Base-by-base conservation (phyloP, 2,113 vertebrate genomes). In the Varanus komodoensis region DNA sequence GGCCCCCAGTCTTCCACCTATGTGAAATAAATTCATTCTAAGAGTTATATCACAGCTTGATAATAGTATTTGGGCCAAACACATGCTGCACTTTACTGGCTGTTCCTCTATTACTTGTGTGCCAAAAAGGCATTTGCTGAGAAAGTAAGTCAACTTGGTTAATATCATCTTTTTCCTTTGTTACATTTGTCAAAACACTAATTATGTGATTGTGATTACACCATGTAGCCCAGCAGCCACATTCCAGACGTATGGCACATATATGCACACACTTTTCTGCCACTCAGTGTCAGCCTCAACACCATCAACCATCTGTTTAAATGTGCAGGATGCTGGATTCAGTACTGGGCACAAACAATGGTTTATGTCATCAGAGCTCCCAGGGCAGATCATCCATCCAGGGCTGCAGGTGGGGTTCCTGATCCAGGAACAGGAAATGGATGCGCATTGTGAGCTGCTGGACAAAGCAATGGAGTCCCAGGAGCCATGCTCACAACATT, bases 11-110 rank as follows among this genome's bases (percentile, higher is more conserved):
- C 90, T 86, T 92, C 82, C 82, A 57, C 77, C 78, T 84, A 57
- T 91, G 84, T 81, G 90, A 95, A 95, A 96, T 94, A 96, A 96
- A 96, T 94, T 90, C 91, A 69, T 90, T n/a, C 25, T 79, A 19
- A 17, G 54, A 38, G 64, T 0, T 95, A 91, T 94, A 93, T 95
- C 61, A 89, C 75, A 90, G 54, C 86, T 73, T 92, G 90, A 87
- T 67, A 92, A 32, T 86, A 78, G 64, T 29, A 90, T 75, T 9
- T 4, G 84, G 93, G 84, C 89, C 83, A 94, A 94, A 81, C 92
- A 64, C 0, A 0, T 71, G 64, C 57, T 87, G 23, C 29, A 79
- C 80, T 85, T 94, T 91, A 64, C 61, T 90, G 34, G 64, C 95
- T 90, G 95, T 93, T 95, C 87, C 95, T 91, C 75, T 54, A 73